Evolutionary conservation across 2,888 invertebrate genomes (phyloP).

Genomic region (Phaedon cochleariae): DNA sequence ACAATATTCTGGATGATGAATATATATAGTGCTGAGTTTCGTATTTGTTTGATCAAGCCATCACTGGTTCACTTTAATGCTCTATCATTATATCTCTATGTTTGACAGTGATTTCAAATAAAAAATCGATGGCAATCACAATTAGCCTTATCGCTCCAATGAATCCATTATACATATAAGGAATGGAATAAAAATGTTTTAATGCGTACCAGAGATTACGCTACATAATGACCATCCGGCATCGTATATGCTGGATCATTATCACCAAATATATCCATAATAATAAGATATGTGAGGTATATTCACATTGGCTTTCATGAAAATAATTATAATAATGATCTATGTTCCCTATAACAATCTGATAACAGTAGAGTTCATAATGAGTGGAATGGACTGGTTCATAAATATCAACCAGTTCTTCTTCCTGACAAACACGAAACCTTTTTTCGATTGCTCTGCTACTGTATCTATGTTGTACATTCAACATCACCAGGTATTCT

Average conservation of each 20-base stretch:
- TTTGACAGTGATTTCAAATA: neutral
- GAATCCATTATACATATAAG: neutral
- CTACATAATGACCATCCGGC: neutral
- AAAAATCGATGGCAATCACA: neutral
- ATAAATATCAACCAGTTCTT: too few species aligned
- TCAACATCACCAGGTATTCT: too few species aligned
- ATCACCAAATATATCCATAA: conserved; percentile 5
- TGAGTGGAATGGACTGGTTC: too few species aligned
- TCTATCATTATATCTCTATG: too few species aligned
- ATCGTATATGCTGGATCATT: neutral
- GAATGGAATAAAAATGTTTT: neutral
- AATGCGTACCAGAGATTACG: neutral
- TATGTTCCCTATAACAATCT: too few species aligned
- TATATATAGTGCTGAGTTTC: too few species aligned
- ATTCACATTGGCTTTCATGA: neutral
- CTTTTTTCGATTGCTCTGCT: too few species aligned
- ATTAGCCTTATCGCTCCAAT: neutral
- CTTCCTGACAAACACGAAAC: too few species aligned
- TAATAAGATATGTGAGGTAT: neutral
- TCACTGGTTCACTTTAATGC: too few species aligned
- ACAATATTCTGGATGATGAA: too few species aligned
- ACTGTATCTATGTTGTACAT: too few species aligned
- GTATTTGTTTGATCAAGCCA: too few species aligned
- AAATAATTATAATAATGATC: neutral
- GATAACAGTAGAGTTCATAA: neutral